Evolutionary conservation across 2,888 invertebrate genomes (phyloP).

Genomic region (Acleris literana): DNA sequence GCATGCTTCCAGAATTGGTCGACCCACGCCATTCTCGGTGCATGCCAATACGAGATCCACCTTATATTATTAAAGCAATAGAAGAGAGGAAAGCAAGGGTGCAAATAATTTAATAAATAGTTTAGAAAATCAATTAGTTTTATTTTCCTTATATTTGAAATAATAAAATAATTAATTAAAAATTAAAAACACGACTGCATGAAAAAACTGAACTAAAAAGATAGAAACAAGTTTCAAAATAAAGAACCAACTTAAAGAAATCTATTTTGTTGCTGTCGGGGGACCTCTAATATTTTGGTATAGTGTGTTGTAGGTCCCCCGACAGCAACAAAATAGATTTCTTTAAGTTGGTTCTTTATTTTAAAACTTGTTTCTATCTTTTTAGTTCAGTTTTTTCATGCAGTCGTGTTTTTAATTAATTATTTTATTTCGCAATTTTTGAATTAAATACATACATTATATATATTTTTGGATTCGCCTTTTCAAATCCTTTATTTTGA

Average conservation of each 20-base stretch:
- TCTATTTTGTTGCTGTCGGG: not conserved
- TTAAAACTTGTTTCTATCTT: not conserved
- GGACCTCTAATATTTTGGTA: too few relatives aligned
- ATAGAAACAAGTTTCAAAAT: not conserved
- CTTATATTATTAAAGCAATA: not conserved
- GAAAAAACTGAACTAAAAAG: not conserved
- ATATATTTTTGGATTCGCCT: too few relatives aligned
- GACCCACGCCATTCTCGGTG: conserved; percentile 32
- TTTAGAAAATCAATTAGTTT: not conserved
- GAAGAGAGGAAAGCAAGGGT: not conserved
- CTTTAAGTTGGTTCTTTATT: not conserved
- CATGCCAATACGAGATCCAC: conserved; percentile 31
- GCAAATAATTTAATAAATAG: not conserved
- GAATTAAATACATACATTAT: too few relatives aligned
- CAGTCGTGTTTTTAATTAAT: not conserved
- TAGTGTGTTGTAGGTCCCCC: too few relatives aligned
- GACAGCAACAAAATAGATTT: not conserved
- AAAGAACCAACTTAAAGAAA: not conserved
- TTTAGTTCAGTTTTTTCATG: not conserved
- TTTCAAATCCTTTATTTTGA: too few relatives aligned
- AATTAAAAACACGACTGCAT: not conserved
- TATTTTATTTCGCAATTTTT: too few relatives aligned
- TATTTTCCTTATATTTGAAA: too few relatives aligned
- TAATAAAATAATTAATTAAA: not conserved
- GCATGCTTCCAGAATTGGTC: conserved; percentile 38